phyloP scores from a whole-genome alignment of 30 jellyfish, hydroid and myxozoan genomes.

The Aurelia sp. region DNA sequence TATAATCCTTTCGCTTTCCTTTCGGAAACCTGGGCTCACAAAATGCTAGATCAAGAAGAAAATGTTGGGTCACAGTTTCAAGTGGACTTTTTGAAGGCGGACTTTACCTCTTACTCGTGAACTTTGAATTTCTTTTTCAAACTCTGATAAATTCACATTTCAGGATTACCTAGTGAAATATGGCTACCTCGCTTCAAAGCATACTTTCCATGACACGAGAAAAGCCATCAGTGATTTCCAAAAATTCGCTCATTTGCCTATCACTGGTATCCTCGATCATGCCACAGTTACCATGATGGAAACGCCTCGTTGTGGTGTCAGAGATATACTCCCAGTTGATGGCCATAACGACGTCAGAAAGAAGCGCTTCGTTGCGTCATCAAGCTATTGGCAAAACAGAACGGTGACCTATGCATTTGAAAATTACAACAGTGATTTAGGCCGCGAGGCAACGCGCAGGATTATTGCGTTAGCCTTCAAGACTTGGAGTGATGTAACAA shows the following conservation, averaged over 20 bases:
- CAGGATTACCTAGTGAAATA: constrained; percentile 47
- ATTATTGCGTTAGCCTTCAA: constrained; percentile 35
- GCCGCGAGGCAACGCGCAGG: constrained; percentile 14
- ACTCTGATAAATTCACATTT: background rate
- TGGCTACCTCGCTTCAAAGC: constrained; percentile 23
- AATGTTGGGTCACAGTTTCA: too few relatives aligned
- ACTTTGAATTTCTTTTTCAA: background rate
- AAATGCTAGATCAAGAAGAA: too few relatives aligned
- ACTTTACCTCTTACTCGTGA: background rate
- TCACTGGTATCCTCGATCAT: constrained; percentile 41
- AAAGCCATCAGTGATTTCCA: constrained; percentile 42
- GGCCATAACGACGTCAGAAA: background rate
- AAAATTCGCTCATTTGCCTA: constrained; percentile 42
- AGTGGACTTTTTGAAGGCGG: too few relatives aligned
- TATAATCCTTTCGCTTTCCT: too few relatives aligned
- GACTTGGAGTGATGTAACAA: constrained; percentile 45
- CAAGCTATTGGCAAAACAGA: constrained; percentile 21
- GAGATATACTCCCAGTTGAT: constrained; percentile 29
- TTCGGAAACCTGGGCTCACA: too few relatives aligned
- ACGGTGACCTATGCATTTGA: constrained; percentile 36
- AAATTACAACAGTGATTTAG: constrained; percentile 28
- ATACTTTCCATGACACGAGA: background rate
- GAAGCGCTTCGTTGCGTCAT: constrained; percentile 32
- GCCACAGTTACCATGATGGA: constrained; percentile 50
- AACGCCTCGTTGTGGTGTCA: constrained; percentile 76